Evolutionary conservation across 2,888 invertebrate genomes (phyloP).

Genomic region (Oscheius sp.): DNA sequence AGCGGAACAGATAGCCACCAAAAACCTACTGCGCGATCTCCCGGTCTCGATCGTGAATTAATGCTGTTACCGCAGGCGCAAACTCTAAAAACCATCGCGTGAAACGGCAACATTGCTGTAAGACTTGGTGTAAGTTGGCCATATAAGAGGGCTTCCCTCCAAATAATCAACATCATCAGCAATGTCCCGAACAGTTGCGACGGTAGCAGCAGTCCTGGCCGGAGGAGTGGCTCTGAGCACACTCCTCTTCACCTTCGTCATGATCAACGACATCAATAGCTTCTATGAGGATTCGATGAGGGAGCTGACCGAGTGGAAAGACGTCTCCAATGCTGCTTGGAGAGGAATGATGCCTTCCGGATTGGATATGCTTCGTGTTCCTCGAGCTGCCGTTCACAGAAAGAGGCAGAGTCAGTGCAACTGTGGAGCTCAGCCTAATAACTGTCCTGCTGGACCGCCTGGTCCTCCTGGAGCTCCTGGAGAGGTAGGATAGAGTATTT

Average conservation of each 20-base stretch:
- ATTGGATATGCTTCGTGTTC: conserved; percentile 3
- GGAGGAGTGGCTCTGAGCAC: conserved; percentile 5
- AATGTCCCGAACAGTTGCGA: conserved; percentile 21
- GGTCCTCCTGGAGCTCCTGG: conserved; percentile 33
- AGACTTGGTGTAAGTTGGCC: no score
- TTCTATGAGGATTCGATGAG: conserved; percentile 9
- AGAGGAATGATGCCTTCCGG: not conserved
- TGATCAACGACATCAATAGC: conserved; percentile 16
- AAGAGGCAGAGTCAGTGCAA: conserved; percentile 42
- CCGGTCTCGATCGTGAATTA: no score
- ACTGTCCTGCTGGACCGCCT: conserved; percentile 54
- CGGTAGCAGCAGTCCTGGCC: conserved; percentile 3
- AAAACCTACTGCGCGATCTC: no score
- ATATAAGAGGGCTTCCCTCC: no score
- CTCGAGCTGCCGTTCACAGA: conserved; percentile 12
- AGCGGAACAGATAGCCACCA: no score
- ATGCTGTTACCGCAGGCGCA: no score
- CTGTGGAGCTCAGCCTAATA: conserved; percentile 48
- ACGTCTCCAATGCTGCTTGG: conserved; percentile 13
- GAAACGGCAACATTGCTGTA: no score
- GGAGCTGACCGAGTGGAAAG: conserved; percentile 16
- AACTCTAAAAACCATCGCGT: no score
- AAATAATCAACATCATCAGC: not conserved
- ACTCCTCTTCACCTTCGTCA: conserved; percentile 9
- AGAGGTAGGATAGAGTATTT: no score